Conservation (phyloP, 2,888 invertebrate genomes). For the Epinotia demarniana region DNA sequence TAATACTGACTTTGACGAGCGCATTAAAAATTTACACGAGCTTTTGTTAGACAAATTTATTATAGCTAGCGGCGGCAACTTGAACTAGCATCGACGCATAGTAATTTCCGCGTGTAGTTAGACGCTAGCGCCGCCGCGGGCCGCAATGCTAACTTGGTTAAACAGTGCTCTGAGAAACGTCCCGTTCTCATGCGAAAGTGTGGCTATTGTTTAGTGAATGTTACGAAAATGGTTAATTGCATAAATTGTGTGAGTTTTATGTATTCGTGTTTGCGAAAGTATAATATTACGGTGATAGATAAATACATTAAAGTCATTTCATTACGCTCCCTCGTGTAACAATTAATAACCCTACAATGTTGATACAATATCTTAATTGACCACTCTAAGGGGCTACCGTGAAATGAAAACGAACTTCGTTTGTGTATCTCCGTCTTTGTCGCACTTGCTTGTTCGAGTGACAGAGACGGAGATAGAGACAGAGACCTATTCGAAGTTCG, state of each 20-base stretch:
- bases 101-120: background rate
- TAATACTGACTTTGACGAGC: slow-evolving; percentile 1
- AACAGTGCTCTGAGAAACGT: slow-evolving; percentile 73
- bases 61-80: slow-evolving; percentile 1
- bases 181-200: slow-evolving; percentile 80
- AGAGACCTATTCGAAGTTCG: too few relatives aligned
- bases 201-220: slow-evolving; percentile 53
- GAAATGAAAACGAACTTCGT: too few relatives aligned
- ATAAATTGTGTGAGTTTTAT: slow-evolving; percentile 35
- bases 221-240: slow-evolving; percentile 43
- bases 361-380: too few relatives aligned
- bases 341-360: too few relatives aligned
- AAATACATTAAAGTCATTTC: slow-evolving; percentile 5
- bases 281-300: slow-evolving; percentile 2
- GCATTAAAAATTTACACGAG: slow-evolving; percentile 20
- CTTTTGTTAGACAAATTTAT: slow-evolving; percentile 16
- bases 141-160: slow-evolving; percentile 14
- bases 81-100: slow-evolving; percentile 10
- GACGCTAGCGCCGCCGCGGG: slow-evolving; percentile 7
- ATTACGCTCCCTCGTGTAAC: too few relatives aligned
- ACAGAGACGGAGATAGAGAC: too few relatives aligned
- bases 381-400: too few relatives aligned
- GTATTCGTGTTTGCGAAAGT: slow-evolving; percentile 29
- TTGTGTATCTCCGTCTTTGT: too few relatives aligned
- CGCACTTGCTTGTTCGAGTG: too few relatives aligned